phyloP scores from a whole-genome alignment of 2,888 invertebrate species.

The Kryphioiulus occultus region DNA sequence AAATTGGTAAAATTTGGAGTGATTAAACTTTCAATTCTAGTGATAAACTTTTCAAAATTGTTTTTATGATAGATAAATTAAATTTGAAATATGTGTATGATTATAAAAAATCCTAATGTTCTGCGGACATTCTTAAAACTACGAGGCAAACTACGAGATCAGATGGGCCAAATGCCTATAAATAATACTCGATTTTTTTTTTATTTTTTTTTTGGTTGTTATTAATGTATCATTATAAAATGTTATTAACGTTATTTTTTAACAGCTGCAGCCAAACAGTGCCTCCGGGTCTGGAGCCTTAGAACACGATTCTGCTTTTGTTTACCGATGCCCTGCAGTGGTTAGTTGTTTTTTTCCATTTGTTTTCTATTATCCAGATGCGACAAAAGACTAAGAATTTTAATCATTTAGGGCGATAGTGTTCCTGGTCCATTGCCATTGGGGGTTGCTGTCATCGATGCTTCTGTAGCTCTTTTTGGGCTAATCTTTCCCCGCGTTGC shows the following conservation, averaged over 20 bases:
- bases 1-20: no score
- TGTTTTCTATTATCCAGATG: conserved; percentile 43
- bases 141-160: no score
- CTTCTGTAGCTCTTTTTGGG: conserved; percentile 91
- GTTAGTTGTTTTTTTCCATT: background rate
- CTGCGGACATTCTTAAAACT: no score
- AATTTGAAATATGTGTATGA: no score
- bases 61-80: no score
- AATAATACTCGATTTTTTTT: background rate
- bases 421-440: conserved; percentile 85
- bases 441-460: conserved; percentile 95
- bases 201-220: background rate
- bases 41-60: no score
- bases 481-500: conserved; percentile 93
- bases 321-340: conserved; percentile 73
- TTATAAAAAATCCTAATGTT: no score
- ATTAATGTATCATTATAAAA: background rate
- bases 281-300: conserved; percentile 95
- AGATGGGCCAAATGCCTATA: background rate
- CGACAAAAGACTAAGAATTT: background rate
- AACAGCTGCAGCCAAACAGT: conserved; percentile 89
- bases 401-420: conserved; percentile 66
- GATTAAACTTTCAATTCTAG: no score
- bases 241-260: background rate
- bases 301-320: conserved; percentile 93